phyloP scores from a whole-genome alignment of 2,888 invertebrate species.

The Macrophya alboannulata region DNA sequence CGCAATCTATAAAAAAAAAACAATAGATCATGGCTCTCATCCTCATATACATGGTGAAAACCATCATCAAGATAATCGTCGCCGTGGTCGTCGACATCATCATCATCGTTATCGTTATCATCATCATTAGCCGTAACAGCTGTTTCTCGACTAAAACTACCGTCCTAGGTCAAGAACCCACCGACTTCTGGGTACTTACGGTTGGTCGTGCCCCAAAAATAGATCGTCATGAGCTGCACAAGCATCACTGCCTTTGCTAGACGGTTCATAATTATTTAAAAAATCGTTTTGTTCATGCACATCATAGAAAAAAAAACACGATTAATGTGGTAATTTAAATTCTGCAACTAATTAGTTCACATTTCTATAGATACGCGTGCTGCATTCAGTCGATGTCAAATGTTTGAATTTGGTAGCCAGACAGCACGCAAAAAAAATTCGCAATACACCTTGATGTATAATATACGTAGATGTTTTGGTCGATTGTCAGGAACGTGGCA shows the following conservation, averaged over 20 bases:
- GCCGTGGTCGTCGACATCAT: slow-evolving; percentile 6
- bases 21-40: neutral
- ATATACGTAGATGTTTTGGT: neutral
- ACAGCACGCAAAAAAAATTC: neutral
- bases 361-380: neutral
- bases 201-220: slow-evolving; percentile 16
- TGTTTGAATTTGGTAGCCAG: neutral
- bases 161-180: neutral
- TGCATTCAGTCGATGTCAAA: neutral
- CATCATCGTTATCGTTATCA: slow-evolving; percentile 17
- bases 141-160: slow-evolving; percentile 8
- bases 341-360: neutral
- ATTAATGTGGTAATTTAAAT: neutral
- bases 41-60: neutral
- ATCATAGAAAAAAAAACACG: neutral
- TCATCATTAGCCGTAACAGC: slow-evolving; percentile 20
- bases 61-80: slow-evolving; percentile 21
- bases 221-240: neutral
- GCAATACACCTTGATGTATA: neutral
- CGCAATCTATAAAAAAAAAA: neutral
- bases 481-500: no score
- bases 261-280: neutral
- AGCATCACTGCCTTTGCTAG: neutral
- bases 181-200: neutral
- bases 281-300: neutral